Conservation (phyloP, 2,113 vertebrate genomes). For the Capreolus pygargus region DNA sequence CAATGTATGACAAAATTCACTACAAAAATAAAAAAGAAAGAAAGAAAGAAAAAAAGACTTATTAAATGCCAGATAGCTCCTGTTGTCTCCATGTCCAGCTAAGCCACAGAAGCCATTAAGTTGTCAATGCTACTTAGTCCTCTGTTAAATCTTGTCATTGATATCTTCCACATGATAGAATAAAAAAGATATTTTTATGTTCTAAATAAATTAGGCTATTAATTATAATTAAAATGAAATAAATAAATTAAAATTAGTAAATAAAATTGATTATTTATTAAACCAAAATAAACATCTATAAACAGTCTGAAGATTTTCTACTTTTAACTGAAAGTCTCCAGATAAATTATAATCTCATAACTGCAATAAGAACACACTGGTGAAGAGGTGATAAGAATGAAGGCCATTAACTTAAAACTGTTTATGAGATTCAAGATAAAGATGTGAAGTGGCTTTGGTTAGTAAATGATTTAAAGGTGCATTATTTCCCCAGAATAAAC, state of each 20-base stretch:
- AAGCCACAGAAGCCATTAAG: not conserved
- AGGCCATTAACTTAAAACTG: not conserved
- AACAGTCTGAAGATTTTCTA: not conserved
- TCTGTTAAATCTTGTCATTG: not conserved
- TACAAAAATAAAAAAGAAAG: no score
- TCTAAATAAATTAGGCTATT: not conserved
- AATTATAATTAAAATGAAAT: not conserved
- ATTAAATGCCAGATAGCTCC: not conserved
- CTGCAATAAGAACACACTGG: not conserved
- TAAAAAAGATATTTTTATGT: not conserved
- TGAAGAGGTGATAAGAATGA: not conserved
- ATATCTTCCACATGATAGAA: not conserved
- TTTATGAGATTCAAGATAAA: not conserved
- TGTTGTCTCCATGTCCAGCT: not conserved
- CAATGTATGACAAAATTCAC: no score
- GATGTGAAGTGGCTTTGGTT: not conserved
- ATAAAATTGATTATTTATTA: not conserved
- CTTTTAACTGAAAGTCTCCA: not conserved
- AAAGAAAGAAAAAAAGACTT: no score
- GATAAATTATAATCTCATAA: not conserved
- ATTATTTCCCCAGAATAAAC: not conserved
- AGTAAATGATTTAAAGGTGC: not conserved
- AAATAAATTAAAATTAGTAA: not conserved
- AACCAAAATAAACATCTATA: not conserved
- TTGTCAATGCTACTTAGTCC: accelerated